Percentiles rank a stretch among this genome's conserved stretches.
These are phyloP conservation scores for Conomelus anceps DNA, from an alignment of 2,888 invertebrate species.

Conservation along the genomic window DNA sequence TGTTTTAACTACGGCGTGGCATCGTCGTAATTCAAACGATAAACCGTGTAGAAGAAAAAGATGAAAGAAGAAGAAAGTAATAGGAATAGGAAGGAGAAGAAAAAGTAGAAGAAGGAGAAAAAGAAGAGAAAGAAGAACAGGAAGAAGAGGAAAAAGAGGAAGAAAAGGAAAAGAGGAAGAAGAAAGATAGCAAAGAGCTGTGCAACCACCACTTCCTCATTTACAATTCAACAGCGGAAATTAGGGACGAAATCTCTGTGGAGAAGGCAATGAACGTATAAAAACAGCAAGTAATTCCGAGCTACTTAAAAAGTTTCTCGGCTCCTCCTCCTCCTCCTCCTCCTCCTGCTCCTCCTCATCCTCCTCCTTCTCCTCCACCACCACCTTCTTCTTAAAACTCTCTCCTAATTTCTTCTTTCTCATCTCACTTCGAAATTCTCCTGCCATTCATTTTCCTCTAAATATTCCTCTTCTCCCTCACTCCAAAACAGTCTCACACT, in stretches of 20 bases:
- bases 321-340: neutral
- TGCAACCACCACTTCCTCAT: neutral
- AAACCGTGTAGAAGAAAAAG: neutral
- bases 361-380: neutral
- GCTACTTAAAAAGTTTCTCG: neutral
- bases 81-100: neutral
- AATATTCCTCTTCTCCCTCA: neutral
- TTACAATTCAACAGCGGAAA: neutral
- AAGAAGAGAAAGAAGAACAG: neutral
- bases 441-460: neutral
- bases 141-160: neutral
- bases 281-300: neutral
- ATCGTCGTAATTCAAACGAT: neutral
- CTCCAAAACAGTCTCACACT: neutral
- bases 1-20: neutral
- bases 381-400: neutral
- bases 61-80: neutral
- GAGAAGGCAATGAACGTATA: neutral
- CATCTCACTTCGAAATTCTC: neutral
- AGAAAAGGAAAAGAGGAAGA: neutral
- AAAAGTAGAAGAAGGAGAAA: neutral
- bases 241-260: neutral
- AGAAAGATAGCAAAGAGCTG: no score
- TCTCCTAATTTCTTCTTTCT: neutral
- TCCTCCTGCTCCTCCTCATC: neutral